Evolutionary conservation across 37 sponge, comb jelly and placozoan species (phyloP), one percentile per base, ranked within the genome.

Genomic region (Hormiphora californensis): DNA sequence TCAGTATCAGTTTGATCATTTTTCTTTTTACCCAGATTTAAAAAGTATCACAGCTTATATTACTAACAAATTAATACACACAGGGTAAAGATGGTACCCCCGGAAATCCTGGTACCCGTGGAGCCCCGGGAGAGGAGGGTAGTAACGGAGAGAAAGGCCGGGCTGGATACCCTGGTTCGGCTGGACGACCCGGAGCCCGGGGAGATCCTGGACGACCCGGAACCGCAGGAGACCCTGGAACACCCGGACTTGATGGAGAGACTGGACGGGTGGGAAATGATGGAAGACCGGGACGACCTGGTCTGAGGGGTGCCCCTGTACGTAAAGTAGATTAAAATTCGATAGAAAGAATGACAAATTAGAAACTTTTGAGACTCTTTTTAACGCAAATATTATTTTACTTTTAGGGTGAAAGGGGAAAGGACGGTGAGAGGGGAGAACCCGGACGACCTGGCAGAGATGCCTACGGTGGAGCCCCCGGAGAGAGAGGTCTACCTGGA

Each of bases 371-470:
- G n/a, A n/a, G n/a, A n/a, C n/a, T n/a, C n/a, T n/a, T n/a, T n/a
- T n/a, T n/a, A n/a, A n/a, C n/a, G n/a, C n/a, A n/a, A n/a, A n/a
- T n/a, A n/a, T n/a, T n/a, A n/a, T n/a, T n/a, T n/a, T n/a, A n/a
- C n/a, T n/a, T n/a, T n/a, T n/a, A 86, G 39, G 91, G 91, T 0
- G 23, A 19, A 0, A 0, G 2, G 25, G 91, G 91, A 54, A 43
- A n/a, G 1, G 22, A 32, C 23, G 91, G 91, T 40, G 40, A 34
- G 23, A 38, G 61, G 8, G 92, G 92, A 9, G 78, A 88, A 54
- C 55, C 39, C 0, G 92, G 92, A 30, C 27, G 43, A 40, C 11
- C 61, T 19, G 61, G 61, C 5, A 57, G 17, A 5, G 28, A 23
- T 57, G 61, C 28, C 25, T 28, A 30, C 38, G 34, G 69, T 39